phyloP scores from a whole-genome alignment of 2,113 vertebrate genomes.

The Crotalus horridus region DNA sequence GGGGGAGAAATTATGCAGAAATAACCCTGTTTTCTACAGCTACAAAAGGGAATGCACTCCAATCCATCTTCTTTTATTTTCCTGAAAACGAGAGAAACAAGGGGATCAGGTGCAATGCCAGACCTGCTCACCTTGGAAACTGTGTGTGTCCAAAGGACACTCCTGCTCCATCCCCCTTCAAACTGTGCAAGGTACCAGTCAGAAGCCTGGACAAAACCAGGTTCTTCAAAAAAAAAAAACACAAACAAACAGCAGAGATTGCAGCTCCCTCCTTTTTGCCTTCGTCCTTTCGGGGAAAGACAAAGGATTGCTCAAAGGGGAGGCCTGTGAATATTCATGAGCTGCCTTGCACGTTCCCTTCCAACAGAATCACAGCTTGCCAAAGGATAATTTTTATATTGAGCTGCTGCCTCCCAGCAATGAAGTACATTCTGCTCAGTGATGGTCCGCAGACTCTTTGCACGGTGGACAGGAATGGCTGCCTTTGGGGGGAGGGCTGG shows the following conservation, averaged over 20 bases:
- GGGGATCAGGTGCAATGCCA: neutral
- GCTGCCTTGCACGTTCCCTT: neutral
- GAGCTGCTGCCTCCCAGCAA: neutral
- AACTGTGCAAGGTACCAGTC: neutral
- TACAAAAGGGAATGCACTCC: neutral
- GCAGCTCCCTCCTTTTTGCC: neutral
- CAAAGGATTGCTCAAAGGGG: neutral
- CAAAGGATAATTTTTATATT: neutral
- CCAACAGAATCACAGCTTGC: neutral
- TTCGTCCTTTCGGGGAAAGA: slow-evolving; percentile 2
- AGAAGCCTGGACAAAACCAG: neutral
- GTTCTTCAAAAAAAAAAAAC: neutral
- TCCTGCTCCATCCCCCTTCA: neutral
- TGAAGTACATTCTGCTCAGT: neutral
- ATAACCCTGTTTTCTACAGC: neutral
- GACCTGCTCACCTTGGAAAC: neutral
- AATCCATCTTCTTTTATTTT: neutral
- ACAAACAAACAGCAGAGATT: neutral
- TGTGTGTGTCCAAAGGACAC: too few species aligned
- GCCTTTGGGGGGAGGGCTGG: neutral
- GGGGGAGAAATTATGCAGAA: neutral
- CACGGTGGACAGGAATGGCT: neutral
- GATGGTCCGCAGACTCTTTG: neutral
- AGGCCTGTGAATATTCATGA: slow-evolving; percentile 12
- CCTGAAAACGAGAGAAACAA: neutral